Conservation (phyloP, 1,140 invertebrate genomes). For the Drosophila kurseongensis region DNA sequence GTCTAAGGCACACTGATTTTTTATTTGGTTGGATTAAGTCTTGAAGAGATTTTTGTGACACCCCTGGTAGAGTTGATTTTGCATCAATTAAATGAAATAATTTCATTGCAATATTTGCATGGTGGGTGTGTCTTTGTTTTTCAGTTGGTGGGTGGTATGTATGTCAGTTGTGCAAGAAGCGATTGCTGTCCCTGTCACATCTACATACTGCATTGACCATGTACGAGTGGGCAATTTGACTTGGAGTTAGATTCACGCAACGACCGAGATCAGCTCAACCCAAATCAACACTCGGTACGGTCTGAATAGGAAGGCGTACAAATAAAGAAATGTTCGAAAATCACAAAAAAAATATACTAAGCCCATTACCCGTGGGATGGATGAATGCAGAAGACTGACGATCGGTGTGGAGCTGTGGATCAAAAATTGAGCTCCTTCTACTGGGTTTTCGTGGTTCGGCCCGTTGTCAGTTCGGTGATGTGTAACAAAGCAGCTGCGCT, state of each 20-base stretch:
- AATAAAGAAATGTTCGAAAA: slow-evolving; percentile 78
- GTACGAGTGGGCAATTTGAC: slow-evolving; percentile 37
- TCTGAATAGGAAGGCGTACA: slow-evolving; percentile 53
- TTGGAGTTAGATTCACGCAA: slow-evolving; percentile 21
- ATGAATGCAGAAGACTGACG: slow-evolving; percentile 18
- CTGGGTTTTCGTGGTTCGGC: slow-evolving; percentile 36
- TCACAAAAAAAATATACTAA: slow-evolving; percentile 14
- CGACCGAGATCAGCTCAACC: slow-evolving; percentile 35
- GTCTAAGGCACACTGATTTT: too few relatives aligned
- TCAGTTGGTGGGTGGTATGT: slow-evolving; percentile 1
- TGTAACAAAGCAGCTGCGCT: slow-evolving; percentile 77
- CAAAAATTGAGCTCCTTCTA: background rate
- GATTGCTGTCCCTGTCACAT: slow-evolving; percentile 15
- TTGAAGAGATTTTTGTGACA: background rate
- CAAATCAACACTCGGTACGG: slow-evolving; percentile 64
- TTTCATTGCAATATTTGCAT: slow-evolving; percentile 6
- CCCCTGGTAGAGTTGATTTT: slow-evolving; percentile 13
- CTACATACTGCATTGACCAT: slow-evolving; percentile 29
- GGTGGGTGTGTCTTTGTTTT: slow-evolving; percentile 1
- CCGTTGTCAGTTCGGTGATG: slow-evolving; percentile 75
- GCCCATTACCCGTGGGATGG: slow-evolving; percentile 10
- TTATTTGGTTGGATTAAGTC: background rate
- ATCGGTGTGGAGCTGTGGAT: slow-evolving; percentile 4
- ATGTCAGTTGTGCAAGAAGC: slow-evolving; percentile 4
- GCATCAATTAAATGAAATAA: slow-evolving; percentile 2